Base-by-base conservation (phyloP, 2,113 vertebrate genomes). In the Galemys pyrenaicus region DNA sequence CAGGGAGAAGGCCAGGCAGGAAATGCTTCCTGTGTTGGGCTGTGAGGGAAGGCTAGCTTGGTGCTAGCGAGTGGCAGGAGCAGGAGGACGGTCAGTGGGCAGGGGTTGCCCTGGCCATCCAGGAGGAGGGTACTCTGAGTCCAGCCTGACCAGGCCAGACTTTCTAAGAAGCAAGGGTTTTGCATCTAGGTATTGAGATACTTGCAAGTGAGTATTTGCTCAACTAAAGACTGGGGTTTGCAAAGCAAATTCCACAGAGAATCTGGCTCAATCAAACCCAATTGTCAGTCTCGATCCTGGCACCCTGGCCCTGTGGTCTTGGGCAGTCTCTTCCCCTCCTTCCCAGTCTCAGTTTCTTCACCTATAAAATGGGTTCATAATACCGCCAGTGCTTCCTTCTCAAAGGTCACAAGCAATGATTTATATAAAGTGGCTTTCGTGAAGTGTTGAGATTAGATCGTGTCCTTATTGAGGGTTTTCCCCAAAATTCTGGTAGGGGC, bases 201-300 rank as follows among this genome's bases (percentile, higher is more conserved):
- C 78, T 91, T 80, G 89, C 86, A n/a, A 20, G 6, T 49, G 30
- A 46, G 10, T 83, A 35, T 85, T 62, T 77, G 67, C 62, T 75
- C 65, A 54, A 30, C 49, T 13, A 17, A 79, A 37, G 65, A 46
- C 62, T 54, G 20, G 60, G 32, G n/a, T 94, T 92, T 80, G 62
- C 80, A 78, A 84, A 84, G 70, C 94, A 93, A 75, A 87, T 46
- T 89, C 41, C 41, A 26, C 8, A 15, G 78, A 65, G 73, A 49
- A 67, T 71, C 32, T 6, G 4, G n/a, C 49, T 77, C 56, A 71
- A 62, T 65, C 49, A 83, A 41, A 54, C 83, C 82, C 65, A 58
- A 46, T 83, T 64, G 73, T 65, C 26, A 13, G 39, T 62, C 28
- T 74, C 86, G 37, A 71, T 60, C 67, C 37, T n/a, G 56, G 86